Base-by-base conservation (phyloP, 2,113 vertebrate species). In the Tetraodon nigroviridis region DNA sequence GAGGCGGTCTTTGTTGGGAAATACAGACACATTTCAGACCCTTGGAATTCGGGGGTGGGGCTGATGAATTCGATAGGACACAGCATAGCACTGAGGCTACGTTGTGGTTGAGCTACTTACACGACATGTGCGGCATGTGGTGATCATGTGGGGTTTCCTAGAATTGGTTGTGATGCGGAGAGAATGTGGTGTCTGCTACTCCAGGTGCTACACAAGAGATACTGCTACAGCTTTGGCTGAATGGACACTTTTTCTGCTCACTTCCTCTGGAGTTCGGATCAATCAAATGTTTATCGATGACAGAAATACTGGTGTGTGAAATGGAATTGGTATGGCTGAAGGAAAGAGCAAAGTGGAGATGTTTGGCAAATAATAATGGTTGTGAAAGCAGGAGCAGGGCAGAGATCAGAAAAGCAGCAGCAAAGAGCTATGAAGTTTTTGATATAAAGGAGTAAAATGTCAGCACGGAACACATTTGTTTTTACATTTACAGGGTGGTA, bases 1-100 rank as follows among this genome's bases (percentile, higher is more conserved):
- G 61, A 84, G 81, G 75, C 52, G 73, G 80, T 71, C 79, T 83
- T 87, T 88, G 75, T 88, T 90, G 88, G 88, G 88, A 90, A 89
- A 90, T 90, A 90, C 88, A 90, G 89, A 91, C 84, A 84, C 69
- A 62, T 55, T 70, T 62, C 58, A 59, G 76, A 70, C 81, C 71
- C 73, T 68, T 62, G 46, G 59, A 77, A 67, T 64, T 37, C 32
- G 1, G 32, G 32, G 32, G 32, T 52, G 21, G 55, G 62, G 73
- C 69, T 58, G 42, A 81, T 82, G 76, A 68, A 61, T 58, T 45
- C 52, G 56, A 64, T 49, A 64, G 64, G 32, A 59, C 72, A 86
- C 65, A 60, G 53, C 65, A 79, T 69, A 73, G 72, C 61, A 78
- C 64, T 51, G 53, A 64, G 74, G 69, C 45, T 44, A 7, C 51